Conservation (phyloP, 2,888 invertebrate species). For the Acleris sparsana region DNA sequence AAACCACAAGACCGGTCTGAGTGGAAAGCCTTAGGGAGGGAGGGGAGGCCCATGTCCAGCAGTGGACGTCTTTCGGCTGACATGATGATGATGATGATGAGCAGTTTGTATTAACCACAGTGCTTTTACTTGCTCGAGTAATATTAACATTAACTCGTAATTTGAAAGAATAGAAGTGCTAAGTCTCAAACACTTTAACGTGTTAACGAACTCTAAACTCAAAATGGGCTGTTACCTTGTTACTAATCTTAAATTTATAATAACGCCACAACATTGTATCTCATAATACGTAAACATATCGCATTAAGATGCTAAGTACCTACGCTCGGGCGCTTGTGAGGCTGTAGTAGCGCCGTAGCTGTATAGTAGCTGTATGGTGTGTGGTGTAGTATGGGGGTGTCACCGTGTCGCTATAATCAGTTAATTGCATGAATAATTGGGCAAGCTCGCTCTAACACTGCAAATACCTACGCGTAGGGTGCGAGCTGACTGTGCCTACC, state of each 20-base stretch:
- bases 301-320: constrained; percentile 17
- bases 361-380: not conserved
- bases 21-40: too few relatives aligned
- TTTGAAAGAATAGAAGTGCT: too few relatives aligned
- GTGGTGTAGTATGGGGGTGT: constrained; percentile 22
- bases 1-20: too few relatives aligned
- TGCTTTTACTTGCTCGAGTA: too few relatives aligned
- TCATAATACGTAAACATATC: constrained; percentile 3
- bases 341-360: not conserved
- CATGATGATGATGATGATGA: too few relatives aligned
- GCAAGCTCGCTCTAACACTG: constrained; percentile 45
- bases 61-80: too few relatives aligned
- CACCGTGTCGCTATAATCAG: constrained; percentile 75
- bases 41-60: too few relatives aligned
- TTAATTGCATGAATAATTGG: constrained; percentile 83
- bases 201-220: too few relatives aligned
- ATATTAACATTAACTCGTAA: too few relatives aligned
- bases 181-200: too few relatives aligned
- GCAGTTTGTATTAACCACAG: too few relatives aligned
- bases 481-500: constrained; percentile 3
- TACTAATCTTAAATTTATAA: constrained; percentile 1
- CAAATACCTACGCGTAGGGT: constrained; percentile 27
- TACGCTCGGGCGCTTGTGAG: not conserved
- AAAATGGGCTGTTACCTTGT: not conserved
- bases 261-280: constrained; percentile 5